phyloP scores from a whole-genome alignment of 2,888 invertebrate species.

The Tenthredo notha region DNA sequence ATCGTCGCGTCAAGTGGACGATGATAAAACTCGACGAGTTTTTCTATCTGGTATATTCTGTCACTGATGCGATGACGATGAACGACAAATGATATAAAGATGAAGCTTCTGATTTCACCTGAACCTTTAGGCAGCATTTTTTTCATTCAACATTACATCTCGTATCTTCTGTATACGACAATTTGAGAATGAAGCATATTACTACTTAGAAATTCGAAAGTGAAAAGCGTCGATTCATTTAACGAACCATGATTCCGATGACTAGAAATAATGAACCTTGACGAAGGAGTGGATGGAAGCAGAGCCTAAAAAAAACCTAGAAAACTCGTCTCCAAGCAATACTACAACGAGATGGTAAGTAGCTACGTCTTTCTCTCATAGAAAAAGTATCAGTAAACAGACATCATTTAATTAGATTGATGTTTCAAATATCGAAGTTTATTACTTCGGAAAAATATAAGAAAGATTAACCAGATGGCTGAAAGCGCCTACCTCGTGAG shows the following conservation, averaged over 20 bases:
- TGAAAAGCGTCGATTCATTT: background rate
- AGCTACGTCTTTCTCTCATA: background rate
- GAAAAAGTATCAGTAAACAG: background rate
- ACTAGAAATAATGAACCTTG: background rate
- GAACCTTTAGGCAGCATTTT: background rate
- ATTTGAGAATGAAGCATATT: background rate
- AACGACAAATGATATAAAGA: slow-evolving; percentile 48
- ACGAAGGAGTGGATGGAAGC: background rate
- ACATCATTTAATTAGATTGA: too few relatives aligned
- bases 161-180: background rate
- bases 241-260: background rate
- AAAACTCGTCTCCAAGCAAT: background rate
- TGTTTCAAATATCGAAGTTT: background rate
- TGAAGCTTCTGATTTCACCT: slow-evolving; percentile 31
- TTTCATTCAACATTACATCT: background rate
- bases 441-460: background rate
- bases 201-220: background rate
- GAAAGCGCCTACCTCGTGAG: background rate
- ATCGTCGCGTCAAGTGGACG: slow-evolving; percentile 37
- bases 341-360: background rate
- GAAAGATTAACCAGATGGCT: background rate
- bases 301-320: background rate
- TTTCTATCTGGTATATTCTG: background rate
- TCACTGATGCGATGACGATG: background rate
- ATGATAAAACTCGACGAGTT: slow-evolving; percentile 36